Percentiles rank a stretch among this genome's conserved stretches.
Evolutionary conservation across 1,140 invertebrate genomes (phyloP).

Genomic region (Caerostris extrusa): DNA sequence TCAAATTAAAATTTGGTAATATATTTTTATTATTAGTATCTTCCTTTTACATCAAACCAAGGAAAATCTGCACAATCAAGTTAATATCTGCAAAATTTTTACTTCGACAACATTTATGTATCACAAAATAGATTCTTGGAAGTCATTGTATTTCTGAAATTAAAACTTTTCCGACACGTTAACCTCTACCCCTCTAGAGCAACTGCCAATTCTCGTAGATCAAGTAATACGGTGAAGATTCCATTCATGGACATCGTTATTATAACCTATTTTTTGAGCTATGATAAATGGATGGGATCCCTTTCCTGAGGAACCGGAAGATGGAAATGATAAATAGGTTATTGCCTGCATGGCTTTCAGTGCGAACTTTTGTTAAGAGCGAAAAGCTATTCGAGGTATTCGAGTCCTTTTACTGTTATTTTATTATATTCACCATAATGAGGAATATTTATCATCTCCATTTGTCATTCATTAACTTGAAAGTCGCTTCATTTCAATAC

Average conservation of each 20-base stretch:
- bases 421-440: background rate
- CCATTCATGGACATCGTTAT: background rate
- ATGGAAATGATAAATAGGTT: background rate
- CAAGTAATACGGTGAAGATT: background rate
- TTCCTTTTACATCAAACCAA: no score
- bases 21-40: no score
- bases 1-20: no score
- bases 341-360: background rate
- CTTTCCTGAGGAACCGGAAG: background rate
- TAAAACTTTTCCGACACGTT: background rate
- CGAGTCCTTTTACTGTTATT: background rate
- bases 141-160: background rate
- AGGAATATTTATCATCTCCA: background rate
- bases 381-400: background rate
- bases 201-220: background rate
- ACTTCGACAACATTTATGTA: no score
- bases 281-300: background rate
- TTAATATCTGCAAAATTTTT: no score
- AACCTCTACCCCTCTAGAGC: background rate
- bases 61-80: no score
- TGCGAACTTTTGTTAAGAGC: background rate
- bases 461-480: background rate
- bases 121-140: no score
- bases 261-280: background rate
- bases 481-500: background rate